Evolutionary conservation across 2,113 vertebrate species (phyloP).

Genomic region (Haemorhous mexicanus): DNA sequence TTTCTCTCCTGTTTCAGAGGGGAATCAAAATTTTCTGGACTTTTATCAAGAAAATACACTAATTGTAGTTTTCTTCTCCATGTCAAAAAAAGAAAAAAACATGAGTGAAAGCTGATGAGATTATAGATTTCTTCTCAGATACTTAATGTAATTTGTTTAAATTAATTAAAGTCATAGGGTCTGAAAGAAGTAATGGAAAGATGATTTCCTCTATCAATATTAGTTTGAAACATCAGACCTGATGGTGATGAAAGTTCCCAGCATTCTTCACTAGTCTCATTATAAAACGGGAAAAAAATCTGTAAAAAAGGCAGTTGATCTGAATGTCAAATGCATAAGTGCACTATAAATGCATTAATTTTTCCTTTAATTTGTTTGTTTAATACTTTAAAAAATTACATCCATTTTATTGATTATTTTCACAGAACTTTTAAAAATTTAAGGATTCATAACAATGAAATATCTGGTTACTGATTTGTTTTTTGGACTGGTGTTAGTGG

Average conservation of each 20-base stretch:
- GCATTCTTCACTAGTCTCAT: background rate
- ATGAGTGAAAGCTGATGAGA: background rate
- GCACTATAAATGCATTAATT: background rate
- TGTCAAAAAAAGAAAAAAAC: background rate
- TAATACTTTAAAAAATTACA: background rate
- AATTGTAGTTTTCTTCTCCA: background rate
- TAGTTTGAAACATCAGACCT: background rate
- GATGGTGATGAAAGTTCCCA: background rate
- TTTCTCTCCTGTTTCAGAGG: background rate
- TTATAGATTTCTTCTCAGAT: background rate
- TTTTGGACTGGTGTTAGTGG: background rate
- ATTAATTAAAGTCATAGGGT: background rate
- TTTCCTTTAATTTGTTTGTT: background rate
- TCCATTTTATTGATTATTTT: background rate
- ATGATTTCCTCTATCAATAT: background rate
- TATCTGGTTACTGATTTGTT: background rate
- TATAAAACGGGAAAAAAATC: background rate
- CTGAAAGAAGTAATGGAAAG: background rate
- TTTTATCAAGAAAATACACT: background rate
- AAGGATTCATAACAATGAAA: background rate
- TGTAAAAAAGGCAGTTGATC: background rate
- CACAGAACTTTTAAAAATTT: background rate
- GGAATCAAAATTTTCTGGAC: background rate
- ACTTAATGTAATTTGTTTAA: background rate
- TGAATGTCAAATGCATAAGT: background rate